Percentiles rank a stretch among this genome's conserved stretches.
Evolutionary conservation across 2,797 vertebrate genomes (phyloP).

Genomic region (Potorous gilbertii): DNA sequence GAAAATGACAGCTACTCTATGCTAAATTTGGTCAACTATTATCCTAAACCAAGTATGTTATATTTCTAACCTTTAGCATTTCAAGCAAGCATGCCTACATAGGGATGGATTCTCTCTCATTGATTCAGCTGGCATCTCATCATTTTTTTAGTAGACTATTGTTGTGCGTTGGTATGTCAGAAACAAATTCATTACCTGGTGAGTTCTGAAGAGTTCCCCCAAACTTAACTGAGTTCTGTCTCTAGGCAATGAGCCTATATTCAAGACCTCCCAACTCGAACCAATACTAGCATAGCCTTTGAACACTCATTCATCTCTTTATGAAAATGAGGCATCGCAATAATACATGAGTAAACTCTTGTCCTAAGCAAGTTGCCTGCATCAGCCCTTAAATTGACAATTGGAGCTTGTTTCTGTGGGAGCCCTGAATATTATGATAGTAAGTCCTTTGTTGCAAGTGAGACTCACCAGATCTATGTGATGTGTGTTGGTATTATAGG

Average conservation of each 20-base stretch:
- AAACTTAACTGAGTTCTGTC: background rate
- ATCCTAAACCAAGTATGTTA: slow-evolving; percentile 41
- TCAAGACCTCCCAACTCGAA: background rate
- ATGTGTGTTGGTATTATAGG: slow-evolving; percentile 40
- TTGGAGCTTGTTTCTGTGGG: slow-evolving; percentile 31
- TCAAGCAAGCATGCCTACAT: background rate
- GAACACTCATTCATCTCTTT: background rate
- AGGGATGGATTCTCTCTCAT: background rate
- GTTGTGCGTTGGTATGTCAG: background rate
- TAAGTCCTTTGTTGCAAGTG: slow-evolving; percentile 45
- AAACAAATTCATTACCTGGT: background rate
- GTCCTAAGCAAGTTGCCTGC: background rate
- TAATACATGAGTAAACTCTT: background rate
- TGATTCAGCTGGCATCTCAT: background rate
- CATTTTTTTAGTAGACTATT: background rate
- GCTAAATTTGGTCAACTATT: slow-evolving; percentile 47
- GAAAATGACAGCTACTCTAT: background rate
- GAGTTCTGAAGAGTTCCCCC: background rate
- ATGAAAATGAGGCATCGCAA: background rate
- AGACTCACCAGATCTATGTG: slow-evolving; percentile 54
- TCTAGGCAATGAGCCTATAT: background rate
- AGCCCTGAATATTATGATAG: slow-evolving; percentile 12
- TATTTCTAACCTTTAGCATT: background rate
- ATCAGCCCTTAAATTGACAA: slow-evolving; percentile 51
- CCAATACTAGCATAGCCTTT: background rate